phyloP scores from a whole-genome alignment of 2,797 vertebrate species.

The Channa striata region DNA sequence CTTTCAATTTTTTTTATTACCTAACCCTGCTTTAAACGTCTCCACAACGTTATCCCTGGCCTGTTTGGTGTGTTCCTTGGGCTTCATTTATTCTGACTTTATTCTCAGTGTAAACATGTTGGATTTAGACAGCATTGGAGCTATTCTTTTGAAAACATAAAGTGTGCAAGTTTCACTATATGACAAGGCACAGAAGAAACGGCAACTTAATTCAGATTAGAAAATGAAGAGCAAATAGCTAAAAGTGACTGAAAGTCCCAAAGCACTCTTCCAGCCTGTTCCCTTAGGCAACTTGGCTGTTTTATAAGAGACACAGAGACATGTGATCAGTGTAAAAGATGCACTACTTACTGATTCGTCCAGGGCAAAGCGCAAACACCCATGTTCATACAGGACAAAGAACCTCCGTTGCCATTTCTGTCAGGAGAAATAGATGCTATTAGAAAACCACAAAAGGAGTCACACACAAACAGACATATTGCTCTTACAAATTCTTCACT shows the following conservation, averaged over 20 bases:
- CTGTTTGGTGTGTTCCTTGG: too few relatives aligned
- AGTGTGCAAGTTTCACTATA: too few relatives aligned
- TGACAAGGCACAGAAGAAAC: too few relatives aligned
- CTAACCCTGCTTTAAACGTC: too few relatives aligned
- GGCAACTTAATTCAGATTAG: not conserved
- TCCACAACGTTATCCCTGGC: too few relatives aligned
- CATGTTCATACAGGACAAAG: constrained; percentile 89
- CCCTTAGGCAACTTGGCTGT: too few relatives aligned
- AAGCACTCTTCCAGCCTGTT: not conserved
- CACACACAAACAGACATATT: not conserved
- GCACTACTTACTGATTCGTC: constrained; percentile 85
- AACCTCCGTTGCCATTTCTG: constrained; percentile 90
- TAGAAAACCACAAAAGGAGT: not conserved
- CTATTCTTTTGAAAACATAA: too few relatives aligned
- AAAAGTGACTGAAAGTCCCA: not conserved
- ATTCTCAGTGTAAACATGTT: too few relatives aligned
- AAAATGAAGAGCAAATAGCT: not conserved
- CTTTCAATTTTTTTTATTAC: too few relatives aligned
- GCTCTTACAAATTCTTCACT: not conserved
- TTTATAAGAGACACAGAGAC: not conserved
- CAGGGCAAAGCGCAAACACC: constrained; percentile 87
- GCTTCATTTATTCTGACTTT: too few relatives aligned
- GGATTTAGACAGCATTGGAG: too few relatives aligned
- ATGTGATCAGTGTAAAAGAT: not conserved
- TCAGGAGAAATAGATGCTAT: constrained; percentile 28